phyloP scores from a whole-genome alignment of 2,113 vertebrate genomes.

The Podocnemis expansa region DNA sequence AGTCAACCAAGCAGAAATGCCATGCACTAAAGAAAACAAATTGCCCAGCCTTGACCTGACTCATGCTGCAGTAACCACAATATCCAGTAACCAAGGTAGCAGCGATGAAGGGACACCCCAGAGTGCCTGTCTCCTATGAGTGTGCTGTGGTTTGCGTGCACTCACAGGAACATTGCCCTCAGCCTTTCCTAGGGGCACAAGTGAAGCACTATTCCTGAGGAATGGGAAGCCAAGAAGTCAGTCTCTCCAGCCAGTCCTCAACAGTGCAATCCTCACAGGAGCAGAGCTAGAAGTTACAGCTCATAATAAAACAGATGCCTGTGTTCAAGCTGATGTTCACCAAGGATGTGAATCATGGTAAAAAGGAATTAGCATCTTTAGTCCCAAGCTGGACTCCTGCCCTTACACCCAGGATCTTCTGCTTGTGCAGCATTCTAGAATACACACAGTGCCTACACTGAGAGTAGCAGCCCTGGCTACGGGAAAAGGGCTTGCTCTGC shows the following conservation, averaged over 20 bases:
- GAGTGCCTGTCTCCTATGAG: neutral
- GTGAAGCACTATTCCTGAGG: neutral
- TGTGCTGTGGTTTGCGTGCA: neutral
- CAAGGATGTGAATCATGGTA: neutral
- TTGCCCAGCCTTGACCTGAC: neutral
- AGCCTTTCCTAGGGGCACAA: neutral
- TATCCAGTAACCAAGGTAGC: neutral
- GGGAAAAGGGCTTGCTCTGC: constrained; percentile 4
- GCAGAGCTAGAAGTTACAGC: rapidly evolving
- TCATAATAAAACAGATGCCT: neutral
- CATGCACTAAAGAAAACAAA: neutral
- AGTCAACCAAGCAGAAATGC: neutral
- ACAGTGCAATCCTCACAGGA: rapidly evolving
- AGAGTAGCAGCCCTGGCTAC: neutral
- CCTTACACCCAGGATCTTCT: neutral
- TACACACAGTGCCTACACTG: neutral
- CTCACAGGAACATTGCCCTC: neutral
- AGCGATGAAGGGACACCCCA: neutral
- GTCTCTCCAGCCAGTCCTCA: neutral
- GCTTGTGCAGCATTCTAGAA: neutral
- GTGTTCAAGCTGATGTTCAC: neutral
- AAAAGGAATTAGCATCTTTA: neutral
- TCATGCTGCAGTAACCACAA: neutral
- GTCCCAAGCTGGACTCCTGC: neutral
- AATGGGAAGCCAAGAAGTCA: neutral